Evolutionary conservation across 2,113 vertebrate genomes (phyloP).

Genomic region (Gopherus evgoodei): DNA sequence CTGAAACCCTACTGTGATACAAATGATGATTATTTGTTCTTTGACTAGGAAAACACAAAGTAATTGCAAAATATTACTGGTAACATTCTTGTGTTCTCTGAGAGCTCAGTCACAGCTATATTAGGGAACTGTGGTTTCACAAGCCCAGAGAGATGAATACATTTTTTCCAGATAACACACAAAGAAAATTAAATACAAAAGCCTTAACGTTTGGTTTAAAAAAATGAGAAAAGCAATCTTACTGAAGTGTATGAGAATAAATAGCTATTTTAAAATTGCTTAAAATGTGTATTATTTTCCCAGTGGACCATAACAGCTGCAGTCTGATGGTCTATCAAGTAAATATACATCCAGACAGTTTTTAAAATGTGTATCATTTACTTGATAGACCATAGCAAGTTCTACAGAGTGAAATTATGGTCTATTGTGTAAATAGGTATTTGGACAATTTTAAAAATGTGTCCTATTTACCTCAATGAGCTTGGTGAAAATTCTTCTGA

Average conservation of each 20-base stretch:
- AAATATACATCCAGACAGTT: constrained; percentile 45
- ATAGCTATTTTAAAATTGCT: constrained; percentile 36
- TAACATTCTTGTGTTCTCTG: fast-evolving
- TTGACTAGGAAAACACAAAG: not conserved
- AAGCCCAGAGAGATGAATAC: not conserved
- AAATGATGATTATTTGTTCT: not conserved
- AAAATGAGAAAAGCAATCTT: not conserved
- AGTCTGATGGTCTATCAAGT: constrained; percentile 2
- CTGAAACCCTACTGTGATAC: not conserved
- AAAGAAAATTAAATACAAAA: too few relatives aligned
- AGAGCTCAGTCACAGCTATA: not conserved
- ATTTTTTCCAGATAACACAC: not conserved
- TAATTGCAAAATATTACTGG: not conserved
- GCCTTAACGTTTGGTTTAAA: not conserved
- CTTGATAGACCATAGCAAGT: constrained; percentile 16
- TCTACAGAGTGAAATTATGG: constrained; percentile 30
- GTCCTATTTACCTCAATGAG: constrained; percentile 26
- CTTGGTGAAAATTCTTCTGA: constrained; percentile 20
- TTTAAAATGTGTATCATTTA: constrained; percentile 56
- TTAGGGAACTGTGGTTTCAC: not conserved
- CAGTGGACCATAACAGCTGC: constrained; percentile 8
- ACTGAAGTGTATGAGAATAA: not conserved
- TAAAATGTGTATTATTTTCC: constrained; percentile 47
- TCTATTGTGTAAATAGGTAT: constrained; percentile 47
- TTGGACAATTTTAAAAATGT: constrained; percentile 60